A percentile compares a stretch with the other conserved stretches of the same genome.
These are phyloP conservation scores for Diplazon laetatorius DNA, from an alignment of 2,888 invertebrate species.

Conservation along the genomic window DNA sequence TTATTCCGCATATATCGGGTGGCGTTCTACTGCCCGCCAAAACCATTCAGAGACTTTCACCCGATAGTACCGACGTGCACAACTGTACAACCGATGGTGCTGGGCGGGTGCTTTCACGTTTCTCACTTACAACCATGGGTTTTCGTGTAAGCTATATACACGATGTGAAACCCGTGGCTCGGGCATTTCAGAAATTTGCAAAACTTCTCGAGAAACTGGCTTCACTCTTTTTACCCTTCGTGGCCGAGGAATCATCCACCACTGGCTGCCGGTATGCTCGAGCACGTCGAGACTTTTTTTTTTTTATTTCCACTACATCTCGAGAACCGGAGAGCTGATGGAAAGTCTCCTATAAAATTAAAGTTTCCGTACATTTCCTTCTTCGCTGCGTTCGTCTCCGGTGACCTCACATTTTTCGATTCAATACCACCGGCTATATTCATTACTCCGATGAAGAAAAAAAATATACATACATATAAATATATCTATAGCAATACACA, in stretches of 20 bases:
- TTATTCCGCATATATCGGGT: neutral
- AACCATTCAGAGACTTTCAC: conserved; percentile 57
- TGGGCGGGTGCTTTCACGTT: conserved; percentile 37
- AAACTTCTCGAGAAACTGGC: conserved; percentile 36
- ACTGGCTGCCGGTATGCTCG: conserved; percentile 4
- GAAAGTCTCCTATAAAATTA: conserved; percentile 11
- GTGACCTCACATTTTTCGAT: neutral
- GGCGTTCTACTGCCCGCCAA: conserved; percentile 51
- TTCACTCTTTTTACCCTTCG: conserved; percentile 21
- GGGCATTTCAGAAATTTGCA: conserved; percentile 28
- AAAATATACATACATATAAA: neutral
- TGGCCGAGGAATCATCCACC: conserved; percentile 16
- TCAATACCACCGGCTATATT: neutral
- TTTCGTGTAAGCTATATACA: neutral
- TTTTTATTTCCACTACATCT: conserved; percentile 5
- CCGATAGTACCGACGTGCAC: conserved; percentile 26
- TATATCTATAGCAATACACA: too few relatives aligned
- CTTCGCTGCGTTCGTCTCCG: neutral
- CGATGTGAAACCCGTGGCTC: neutral
- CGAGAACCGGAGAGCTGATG: neutral
- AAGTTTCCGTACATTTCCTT: neutral
- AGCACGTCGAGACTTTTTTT: conserved; percentile 17
- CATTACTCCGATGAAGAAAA: neutral
- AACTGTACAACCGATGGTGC: conserved; percentile 15
- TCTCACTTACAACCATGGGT: conserved; percentile 25